Base-by-base conservation (phyloP, 2,113 vertebrate species). In the Pyxicephalus adspersus region DNA sequence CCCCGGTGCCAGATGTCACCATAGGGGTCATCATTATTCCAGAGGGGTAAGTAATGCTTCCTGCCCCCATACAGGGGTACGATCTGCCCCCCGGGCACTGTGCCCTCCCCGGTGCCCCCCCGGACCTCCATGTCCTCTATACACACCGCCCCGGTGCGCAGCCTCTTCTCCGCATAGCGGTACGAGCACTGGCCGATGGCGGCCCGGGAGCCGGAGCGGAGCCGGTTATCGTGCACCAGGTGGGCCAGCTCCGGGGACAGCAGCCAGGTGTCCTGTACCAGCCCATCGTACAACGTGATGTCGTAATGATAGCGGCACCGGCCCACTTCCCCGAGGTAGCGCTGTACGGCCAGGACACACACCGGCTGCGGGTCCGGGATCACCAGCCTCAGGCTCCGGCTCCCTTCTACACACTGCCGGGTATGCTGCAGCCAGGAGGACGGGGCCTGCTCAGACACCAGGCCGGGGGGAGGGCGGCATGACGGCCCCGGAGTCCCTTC, bases 1-100 rank as follows among this genome's bases (percentile, higher is more conserved):
- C 85, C 83, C 0, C 81, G 76, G 51, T 84, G 54, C 96, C 97
- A 98, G 7, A 90, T 5, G 8, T 89, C 88, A 5, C 96, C 96
- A 8, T 94, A 93, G 0, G 95, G 95, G 17, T 98, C 95, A 51
- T 96, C 94, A 22, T 95, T 96, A 83, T 96, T 96, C 97, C 97
- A 97, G 20, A 98, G 88, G 0, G 95, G 84, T 50, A 98, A 87
- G 85, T 96, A 98, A 84, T 95, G 95, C 60, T 89, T 93, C 50
- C 79, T 90, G 52, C 80, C 83, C 0, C 91, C 86, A 54, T 87
- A 89, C 13, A 97, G 90, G 0, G 95, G 95, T 1, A 55, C 83
- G 38, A 45, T 45, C 38, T 86, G 8, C 84, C 79, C 89, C 91
- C 86, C 45, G 25, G 86, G 80, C 5, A 9, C 65, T 0, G 85